Evolutionary conservation across 2,888 invertebrate species (phyloP).

Genomic region (Molorchus minor): DNA sequence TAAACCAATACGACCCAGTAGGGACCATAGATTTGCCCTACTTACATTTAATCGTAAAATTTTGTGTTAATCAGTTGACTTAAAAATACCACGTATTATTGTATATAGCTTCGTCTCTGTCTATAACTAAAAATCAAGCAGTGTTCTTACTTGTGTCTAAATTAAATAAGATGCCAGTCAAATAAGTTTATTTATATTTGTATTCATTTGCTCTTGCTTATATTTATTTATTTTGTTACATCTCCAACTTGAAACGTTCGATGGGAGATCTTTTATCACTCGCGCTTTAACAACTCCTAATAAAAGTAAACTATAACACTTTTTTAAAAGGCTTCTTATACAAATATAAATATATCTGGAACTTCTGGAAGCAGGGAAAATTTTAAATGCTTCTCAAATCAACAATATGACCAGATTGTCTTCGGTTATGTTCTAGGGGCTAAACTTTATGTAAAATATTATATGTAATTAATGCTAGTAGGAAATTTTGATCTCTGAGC

Average conservation of each 20-base stretch:
- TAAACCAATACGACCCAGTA: too few relatives aligned
- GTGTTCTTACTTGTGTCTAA: too few relatives aligned
- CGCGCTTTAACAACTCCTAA: slow-evolving; percentile 41
- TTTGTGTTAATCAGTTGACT: too few relatives aligned
- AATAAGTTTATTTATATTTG: not conserved
- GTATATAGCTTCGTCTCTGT: too few relatives aligned
- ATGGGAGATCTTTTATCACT: slow-evolving; percentile 39
- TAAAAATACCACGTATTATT: too few relatives aligned
- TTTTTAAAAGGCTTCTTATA: slow-evolving; percentile 37
- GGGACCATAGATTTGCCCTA: too few relatives aligned
- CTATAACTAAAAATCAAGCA: too few relatives aligned
- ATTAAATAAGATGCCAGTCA: too few relatives aligned
- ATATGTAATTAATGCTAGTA: too few relatives aligned
- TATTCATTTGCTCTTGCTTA: not conserved
- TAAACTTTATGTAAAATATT: slow-evolving; percentile 8
- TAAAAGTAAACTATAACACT: slow-evolving; percentile 40
- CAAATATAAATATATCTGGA: slow-evolving; percentile 38
- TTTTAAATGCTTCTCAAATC: slow-evolving; percentile 23
- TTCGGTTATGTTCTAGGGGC: slow-evolving; percentile 9
- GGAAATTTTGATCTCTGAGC: too few relatives aligned
- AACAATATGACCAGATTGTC: slow-evolving; percentile 15
- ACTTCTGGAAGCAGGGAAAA: slow-evolving; percentile 23
- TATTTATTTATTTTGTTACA: not conserved
- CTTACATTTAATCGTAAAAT: too few relatives aligned
- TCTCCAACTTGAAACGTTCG: slow-evolving; percentile 16